Base-by-base conservation (phyloP, 2,888 invertebrate genomes). In the Drosophila infuscata region DNA sequence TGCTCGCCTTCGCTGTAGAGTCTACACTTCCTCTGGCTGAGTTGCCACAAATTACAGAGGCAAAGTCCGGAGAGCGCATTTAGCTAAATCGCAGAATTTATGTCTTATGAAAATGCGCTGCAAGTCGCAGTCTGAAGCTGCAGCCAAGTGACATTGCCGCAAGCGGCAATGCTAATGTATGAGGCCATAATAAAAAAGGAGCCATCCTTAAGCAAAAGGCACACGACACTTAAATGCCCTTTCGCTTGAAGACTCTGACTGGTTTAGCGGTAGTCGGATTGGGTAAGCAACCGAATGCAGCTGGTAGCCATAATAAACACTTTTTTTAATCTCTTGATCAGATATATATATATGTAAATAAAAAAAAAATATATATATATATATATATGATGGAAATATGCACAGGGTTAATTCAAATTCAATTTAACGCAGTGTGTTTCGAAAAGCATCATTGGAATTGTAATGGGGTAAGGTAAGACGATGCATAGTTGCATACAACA, bases 31-130 rank as follows among this genome's bases (percentile, higher is more conserved):
- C 36, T 29, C 53, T 48, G 56, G 63, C 57, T 69, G 69, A 81
- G 76, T 71, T 72, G 85, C 86, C 86, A 86, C 86, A 89, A 89
- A 88, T 88, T 88, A 82, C 81, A 76, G 71, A 74, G 81, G 62
- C 85, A 76, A 79, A 81, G 88, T 89, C 88, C 85, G 75, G 73
- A 61, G 74, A 86, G 89, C 83, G 76, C 88, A 89, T 87, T 87
- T 85, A 85, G 88, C 90, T 77, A 88, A 88, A 88, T 88, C 77
- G 81, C 79, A 77, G 76, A 90, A 81, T 89, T 91, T 91, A 89
- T 89, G 89, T 85, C 89, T 90, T 87, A 91, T 89, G 85, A 90
- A 91, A 88, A 86, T 80, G 79, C 75, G 76, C 71, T 56, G 56
- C 67, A 59, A 54, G 48, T 67, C 46, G 30, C 38, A 4, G 54